Percentiles rank a stretch among this genome's conserved stretches.
These are phyloP conservation scores for Caenorhabditis inopinata DNA, from an alignment of 1,140 invertebrate species.

Conservation along the genomic window DNA sequence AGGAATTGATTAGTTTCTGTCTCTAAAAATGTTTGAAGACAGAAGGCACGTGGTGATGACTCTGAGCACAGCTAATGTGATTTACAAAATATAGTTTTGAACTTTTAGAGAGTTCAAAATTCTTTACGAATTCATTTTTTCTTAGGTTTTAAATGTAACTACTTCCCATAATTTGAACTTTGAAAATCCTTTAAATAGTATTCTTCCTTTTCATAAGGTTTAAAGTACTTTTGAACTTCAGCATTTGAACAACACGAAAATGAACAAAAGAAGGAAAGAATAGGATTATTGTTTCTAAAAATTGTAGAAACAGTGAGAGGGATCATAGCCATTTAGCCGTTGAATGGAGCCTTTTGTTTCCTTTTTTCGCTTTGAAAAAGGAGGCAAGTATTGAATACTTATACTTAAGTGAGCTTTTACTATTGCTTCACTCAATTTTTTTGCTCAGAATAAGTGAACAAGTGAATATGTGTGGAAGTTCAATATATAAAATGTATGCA, in stretches of 20 bases:
- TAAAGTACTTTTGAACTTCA: no score
- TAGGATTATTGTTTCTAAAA: background rate
- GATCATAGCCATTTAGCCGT: slow-evolving; percentile 5
- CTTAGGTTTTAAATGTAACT: no score
- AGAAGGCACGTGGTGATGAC: background rate
- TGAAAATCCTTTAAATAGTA: no score
- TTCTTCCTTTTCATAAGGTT: no score
- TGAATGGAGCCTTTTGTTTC: background rate
- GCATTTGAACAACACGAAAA: no score
- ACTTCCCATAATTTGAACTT: no score
- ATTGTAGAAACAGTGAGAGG: background rate
- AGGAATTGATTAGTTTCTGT: slow-evolving; percentile 2
- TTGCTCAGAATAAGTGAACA: background rate
- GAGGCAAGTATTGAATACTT: background rate
- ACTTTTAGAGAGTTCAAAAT: no score
- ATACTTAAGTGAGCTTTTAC: background rate
- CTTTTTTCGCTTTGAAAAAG: background rate
- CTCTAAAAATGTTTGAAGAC: background rate
- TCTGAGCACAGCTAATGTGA: no score
- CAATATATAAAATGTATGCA: slow-evolving; percentile 30
- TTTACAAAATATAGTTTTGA: no score
- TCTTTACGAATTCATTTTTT: no score
- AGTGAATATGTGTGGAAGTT: background rate
- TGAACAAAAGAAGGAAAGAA: background rate
- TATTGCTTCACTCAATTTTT: no score